Conservation (phyloP, 1,140 invertebrate genomes). For the Gerris buenoi region DNA sequence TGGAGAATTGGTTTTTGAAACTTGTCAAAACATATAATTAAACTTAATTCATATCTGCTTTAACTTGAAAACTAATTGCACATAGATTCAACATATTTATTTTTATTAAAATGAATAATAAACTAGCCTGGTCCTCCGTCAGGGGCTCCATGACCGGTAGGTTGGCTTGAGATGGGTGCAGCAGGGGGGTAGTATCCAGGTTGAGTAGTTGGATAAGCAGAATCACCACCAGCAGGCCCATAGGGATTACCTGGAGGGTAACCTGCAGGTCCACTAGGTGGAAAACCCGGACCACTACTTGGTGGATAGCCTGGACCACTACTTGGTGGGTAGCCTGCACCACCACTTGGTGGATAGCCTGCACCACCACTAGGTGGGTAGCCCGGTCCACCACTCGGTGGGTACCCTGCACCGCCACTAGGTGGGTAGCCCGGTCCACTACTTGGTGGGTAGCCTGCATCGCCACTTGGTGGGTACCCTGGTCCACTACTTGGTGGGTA, state of each 20-base stretch:
- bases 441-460: not conserved
- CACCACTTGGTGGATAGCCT: not conserved
- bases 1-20: too few species aligned
- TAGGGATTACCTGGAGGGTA: not conserved
- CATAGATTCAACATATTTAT: too few species aligned
- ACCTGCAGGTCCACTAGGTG: not conserved
- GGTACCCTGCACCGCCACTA: not conserved
- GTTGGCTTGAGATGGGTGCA: constrained; percentile 4
- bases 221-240: not conserved
- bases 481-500: not conserved
- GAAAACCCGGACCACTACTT: not conserved
- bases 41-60: too few species aligned
- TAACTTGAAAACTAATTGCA: too few species aligned
- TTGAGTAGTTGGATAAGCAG: not conserved
- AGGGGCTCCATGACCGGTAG: not conserved
- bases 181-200: not conserved
- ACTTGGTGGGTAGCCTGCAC: not conserved
- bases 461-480: not conserved
- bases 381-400: not conserved
- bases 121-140: not conserved
- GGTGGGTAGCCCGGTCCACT: not conserved
- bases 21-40: too few species aligned
- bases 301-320: not conserved
- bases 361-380: not conserved
- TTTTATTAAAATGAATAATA: too few species aligned